phyloP scores from a whole-genome alignment of 2,113 vertebrate genomes.

The Acanthochromis polyacanthus region DNA sequence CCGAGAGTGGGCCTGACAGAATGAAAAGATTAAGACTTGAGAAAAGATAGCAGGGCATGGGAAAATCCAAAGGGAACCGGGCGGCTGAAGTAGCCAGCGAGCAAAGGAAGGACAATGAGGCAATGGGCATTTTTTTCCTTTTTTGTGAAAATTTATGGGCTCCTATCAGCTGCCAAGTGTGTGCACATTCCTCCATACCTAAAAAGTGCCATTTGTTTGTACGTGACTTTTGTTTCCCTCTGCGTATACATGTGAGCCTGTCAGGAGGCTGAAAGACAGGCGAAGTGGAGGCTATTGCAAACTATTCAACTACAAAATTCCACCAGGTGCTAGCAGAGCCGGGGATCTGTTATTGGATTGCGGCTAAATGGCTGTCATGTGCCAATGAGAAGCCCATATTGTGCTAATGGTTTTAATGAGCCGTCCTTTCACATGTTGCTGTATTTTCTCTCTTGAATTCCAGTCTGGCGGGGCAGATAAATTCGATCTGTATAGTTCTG shows the following conservation, averaged over 20 bases:
- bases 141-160: slow-evolving; percentile 79
- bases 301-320: slow-evolving; percentile 58
- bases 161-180: slow-evolving; percentile 78
- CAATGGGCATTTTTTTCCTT: slow-evolving; percentile 56
- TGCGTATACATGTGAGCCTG: slow-evolving; percentile 56
- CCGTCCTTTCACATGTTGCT: slow-evolving; percentile 41
- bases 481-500: slow-evolving; percentile 28
- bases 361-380: slow-evolving; percentile 55
- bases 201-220: slow-evolving; percentile 70
- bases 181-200: slow-evolving; percentile 69
- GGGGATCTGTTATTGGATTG: slow-evolving; percentile 23
- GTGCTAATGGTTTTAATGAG: slow-evolving; percentile 63
- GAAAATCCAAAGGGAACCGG: slow-evolving; percentile 80
- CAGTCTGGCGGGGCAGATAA: slow-evolving; percentile 21
- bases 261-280: slow-evolving; percentile 62
- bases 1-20: slow-evolving; percentile 76
- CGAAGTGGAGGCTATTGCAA: slow-evolving; percentile 57
- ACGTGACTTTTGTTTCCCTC: slow-evolving; percentile 69
- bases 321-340: slow-evolving; percentile 63
- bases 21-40: slow-evolving; percentile 85
- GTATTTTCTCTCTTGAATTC: slow-evolving; percentile 20
- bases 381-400: slow-evolving; percentile 24
- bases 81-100: slow-evolving; percentile 74
- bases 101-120: slow-evolving; percentile 76
- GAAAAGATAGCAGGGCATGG: slow-evolving; percentile 88